A percentile compares a stretch with the other conserved stretches of the same genome.
phyloP scores from a whole-genome alignment of 2,113 vertebrate species.

The Oryzias javanicus region DNA sequence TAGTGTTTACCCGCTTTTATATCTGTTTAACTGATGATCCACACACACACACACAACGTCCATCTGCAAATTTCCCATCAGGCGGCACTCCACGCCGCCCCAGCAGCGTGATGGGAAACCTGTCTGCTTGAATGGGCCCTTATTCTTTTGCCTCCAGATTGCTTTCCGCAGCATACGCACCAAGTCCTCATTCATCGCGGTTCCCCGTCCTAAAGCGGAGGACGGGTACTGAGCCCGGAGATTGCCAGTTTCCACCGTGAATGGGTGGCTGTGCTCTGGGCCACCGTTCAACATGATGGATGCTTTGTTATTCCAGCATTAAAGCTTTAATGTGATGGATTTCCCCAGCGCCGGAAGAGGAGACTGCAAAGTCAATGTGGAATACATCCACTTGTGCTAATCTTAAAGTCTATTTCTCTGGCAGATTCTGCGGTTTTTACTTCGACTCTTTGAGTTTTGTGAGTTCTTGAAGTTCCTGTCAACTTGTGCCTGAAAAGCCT shows the following conservation, averaged over 20 bases:
- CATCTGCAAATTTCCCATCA: slow-evolving; percentile 43
- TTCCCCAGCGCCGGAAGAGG: slow-evolving; percentile 41
- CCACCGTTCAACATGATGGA: slow-evolving; percentile 60
- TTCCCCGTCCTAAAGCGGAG: slow-evolving; percentile 18
- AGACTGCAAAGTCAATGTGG: slow-evolving; percentile 32
- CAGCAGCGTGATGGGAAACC: slow-evolving; percentile 52
- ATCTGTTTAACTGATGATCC: slow-evolving; percentile 64
- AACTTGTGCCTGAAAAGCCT: slow-evolving; percentile 21
- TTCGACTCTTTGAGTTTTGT: not conserved
- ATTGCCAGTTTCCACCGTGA: slow-evolving; percentile 27
- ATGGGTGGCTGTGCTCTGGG: slow-evolving; percentile 41
- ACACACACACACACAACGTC: slow-evolving; percentile 35
- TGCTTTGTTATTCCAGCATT: slow-evolving; percentile 71
- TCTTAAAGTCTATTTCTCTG: not conserved
- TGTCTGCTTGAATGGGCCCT: slow-evolving; percentile 41
- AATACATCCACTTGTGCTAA: slow-evolving; percentile 1
- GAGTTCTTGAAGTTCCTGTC: not conserved
- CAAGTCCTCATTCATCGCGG: slow-evolving; percentile 46
- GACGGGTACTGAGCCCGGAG: slow-evolving; percentile 24
- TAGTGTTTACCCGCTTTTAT: slow-evolving; percentile 43
- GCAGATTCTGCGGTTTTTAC: not conserved
- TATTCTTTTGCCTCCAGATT: slow-evolving; percentile 27
- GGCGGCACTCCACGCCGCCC: slow-evolving; percentile 39
- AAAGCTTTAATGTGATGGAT: slow-evolving; percentile 74
- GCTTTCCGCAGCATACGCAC: slow-evolving; percentile 22